Evolutionary conservation across 2,888 invertebrate species (phyloP), one percentile per base, ranked within the genome.

Genomic region (Bellardia bayeri): DNA sequence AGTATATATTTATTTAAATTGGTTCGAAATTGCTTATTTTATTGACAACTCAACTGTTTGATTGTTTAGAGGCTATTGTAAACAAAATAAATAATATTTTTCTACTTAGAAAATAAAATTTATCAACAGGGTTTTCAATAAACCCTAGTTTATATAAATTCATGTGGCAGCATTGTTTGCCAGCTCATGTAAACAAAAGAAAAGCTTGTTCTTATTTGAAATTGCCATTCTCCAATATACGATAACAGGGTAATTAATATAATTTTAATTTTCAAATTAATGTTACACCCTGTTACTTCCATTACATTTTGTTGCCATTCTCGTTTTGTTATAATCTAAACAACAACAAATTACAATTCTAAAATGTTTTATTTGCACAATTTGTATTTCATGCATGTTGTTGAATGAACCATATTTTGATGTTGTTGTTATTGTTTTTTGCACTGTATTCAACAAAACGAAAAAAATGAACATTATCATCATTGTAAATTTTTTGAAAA

Each of bases 341-440:
- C 45, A 68, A 68, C 68, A 45, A 49, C 23, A 45, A 45, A 83
- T 14, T 71, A 83, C n/a, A 66, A 78, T 84, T 72, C 37, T 78
- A 40, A 84, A 71, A 64, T 37, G 14, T 6, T 72, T 84, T 64
- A 72, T 78, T 83, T 78, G 37, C 78, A 66, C 63, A 83, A 71
- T 76, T 82, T 76, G 42, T 61, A 61, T 61, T 75, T 75, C n/a
- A n/a, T 45, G 51, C 54, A 40, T 54, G 69, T 23, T 54, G 69
- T 23, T 71, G 11, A 78, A 66, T 81, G 51, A 80, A 63, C 23
- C 63, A 23, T 45, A 13, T 45, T 45, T 42, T 2, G 7, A 6
- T 40, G 8, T 40, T 45, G 3, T 45, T 45, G 8, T 23, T 13
- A 45, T 74, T 58, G 16, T 66, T 51, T 37, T 49, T 80, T 37